Evolutionary conservation across 2,113 vertebrate genomes (phyloP).

Genomic region (Plecturocebus donacophilus): DNA sequence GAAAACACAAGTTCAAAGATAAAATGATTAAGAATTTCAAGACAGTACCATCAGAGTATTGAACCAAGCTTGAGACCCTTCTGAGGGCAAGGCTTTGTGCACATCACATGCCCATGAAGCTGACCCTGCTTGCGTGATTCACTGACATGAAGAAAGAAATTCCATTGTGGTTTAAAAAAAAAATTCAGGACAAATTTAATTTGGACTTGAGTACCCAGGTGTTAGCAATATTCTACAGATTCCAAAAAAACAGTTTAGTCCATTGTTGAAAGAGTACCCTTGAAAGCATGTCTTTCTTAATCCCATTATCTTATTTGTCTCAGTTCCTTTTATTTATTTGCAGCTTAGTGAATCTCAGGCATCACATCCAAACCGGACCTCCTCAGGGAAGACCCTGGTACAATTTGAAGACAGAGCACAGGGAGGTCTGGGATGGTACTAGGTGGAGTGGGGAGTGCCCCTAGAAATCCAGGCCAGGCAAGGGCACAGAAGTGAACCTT

Average conservation of each 20-base stretch:
- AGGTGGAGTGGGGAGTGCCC: not conserved
- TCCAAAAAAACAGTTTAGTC: not conserved
- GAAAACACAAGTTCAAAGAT: not conserved
- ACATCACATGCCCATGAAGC: not conserved
- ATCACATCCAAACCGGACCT: not conserved
- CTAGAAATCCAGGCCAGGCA: not conserved
- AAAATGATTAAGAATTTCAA: not conserved
- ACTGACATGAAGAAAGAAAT: not conserved
- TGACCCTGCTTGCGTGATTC: not conserved
- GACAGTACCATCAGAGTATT: not conserved
- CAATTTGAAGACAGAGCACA: not conserved
- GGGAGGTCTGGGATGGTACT: not conserved
- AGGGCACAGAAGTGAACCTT: not conserved
- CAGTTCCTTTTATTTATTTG: not conserved
- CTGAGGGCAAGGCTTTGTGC: not conserved
- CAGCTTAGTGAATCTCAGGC: not conserved
- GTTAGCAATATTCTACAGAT: not conserved
- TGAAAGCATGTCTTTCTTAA: not conserved
- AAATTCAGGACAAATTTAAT: not conserved
- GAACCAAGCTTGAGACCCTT: not conserved
- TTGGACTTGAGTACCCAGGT: slow-evolving; percentile 10
- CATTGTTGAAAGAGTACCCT: not conserved
- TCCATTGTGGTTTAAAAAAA: not conserved
- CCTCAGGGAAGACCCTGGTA: not conserved
- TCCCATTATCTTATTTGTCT: not conserved